A percentile compares a stretch with the other conserved stretches of the same genome.
phyloP scores from a whole-genome alignment of 2,797 vertebrate genomes.

The Sebastolobus alascanus region DNA sequence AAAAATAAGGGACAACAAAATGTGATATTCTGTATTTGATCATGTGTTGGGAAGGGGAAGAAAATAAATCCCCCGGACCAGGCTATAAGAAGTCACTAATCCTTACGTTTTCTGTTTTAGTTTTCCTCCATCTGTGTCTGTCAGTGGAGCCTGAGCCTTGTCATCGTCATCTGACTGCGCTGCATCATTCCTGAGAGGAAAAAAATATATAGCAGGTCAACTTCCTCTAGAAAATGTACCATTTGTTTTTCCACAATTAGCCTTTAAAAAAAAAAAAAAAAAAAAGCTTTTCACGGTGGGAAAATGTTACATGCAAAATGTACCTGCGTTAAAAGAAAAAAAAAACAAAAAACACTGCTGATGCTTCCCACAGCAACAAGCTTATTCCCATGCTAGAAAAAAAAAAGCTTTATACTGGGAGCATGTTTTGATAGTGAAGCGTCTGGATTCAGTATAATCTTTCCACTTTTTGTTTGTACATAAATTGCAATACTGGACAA shows the following conservation, averaged over 20 bases:
- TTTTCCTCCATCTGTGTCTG: conserved; percentile 94
- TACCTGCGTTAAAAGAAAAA: not conserved
- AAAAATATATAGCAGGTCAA: conserved; percentile 33
- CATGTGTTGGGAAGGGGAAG: not conserved
- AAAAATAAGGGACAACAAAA: conserved; percentile 11
- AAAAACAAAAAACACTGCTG: not conserved
- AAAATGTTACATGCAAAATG: not conserved
- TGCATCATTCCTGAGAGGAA: conserved; percentile 90
- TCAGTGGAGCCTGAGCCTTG: conserved; percentile 89
- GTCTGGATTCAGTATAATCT: not conserved
- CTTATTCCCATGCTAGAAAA: not conserved
- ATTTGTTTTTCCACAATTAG: not conserved
- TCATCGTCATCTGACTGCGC: conserved; percentile 99
- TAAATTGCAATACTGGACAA: not conserved
- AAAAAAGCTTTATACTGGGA: not conserved
- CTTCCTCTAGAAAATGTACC: conserved; percentile 20
- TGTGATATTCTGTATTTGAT: not conserved
- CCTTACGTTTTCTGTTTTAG: conserved; percentile 98
- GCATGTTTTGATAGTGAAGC: not conserved
- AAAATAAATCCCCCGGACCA: not conserved
- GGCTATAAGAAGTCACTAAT: not conserved
- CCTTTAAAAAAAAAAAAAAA: conserved; percentile 4
- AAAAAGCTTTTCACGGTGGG: not conserved
- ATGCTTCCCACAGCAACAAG: not conserved
- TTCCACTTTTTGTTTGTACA: not conserved